Conservation (phyloP, 2,888 invertebrate species). For the Metacarcinus magister region DNA sequence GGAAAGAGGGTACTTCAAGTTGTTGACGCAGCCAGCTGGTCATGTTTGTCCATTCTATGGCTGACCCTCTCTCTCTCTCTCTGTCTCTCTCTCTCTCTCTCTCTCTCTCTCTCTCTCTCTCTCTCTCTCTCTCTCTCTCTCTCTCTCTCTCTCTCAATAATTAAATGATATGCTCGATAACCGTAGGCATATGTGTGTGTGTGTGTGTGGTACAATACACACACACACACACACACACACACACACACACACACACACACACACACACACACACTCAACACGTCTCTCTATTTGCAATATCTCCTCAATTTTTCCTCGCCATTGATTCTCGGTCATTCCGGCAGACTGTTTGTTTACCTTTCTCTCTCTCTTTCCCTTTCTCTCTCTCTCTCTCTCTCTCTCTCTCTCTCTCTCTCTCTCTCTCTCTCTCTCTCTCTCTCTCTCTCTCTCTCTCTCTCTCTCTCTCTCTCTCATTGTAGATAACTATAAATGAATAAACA, state of each 20-base stretch:
- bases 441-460: neutral
- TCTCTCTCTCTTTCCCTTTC: neutral
- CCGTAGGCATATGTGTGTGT: too few species aligned
- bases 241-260: slow-evolving; percentile 26
- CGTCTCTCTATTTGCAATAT: slow-evolving; percentile 21
- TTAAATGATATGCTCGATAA: too few species aligned
- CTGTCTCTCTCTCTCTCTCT: slow-evolving; percentile 17
- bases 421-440: neutral
- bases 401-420: neutral
- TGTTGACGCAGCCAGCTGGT: slow-evolving; percentile 44
- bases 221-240: neutral
- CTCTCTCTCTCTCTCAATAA: too few species aligned
- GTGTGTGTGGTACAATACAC: too few species aligned
- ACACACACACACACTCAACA: slow-evolving; percentile 16
- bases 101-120: slow-evolving; percentile 26
- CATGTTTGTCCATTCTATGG: slow-evolving; percentile 38
- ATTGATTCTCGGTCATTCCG: slow-evolving; percentile 41
- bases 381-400: neutral
- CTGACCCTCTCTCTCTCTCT: slow-evolving; percentile 29
- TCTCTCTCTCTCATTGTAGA: neutral
- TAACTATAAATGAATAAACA: neutral
- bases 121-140: slow-evolving; percentile 26
- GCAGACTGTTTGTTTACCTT: slow-evolving; percentile 38
- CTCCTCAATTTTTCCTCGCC: neutral
- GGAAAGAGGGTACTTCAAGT: slow-evolving; percentile 41